These are phyloP conservation scores for Chloropsis hardwickii DNA, from an alignment of 2,113 vertebrate genomes.

Conservation along the genomic window DNA sequence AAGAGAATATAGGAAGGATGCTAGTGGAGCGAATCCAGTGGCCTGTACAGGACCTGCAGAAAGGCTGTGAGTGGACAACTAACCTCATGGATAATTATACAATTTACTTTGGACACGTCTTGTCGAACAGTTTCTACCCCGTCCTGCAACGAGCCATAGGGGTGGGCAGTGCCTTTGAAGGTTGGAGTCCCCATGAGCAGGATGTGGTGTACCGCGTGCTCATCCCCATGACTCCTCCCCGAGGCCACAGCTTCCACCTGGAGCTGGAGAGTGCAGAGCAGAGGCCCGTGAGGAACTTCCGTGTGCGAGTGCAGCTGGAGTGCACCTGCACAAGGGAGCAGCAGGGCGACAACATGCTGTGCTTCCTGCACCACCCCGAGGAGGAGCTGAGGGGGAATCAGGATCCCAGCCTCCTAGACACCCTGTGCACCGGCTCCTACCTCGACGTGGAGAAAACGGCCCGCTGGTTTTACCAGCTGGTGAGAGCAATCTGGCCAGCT, in stretches of 20 bases:
- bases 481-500: too few species aligned
- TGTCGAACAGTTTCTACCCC: background rate
- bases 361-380: background rate
- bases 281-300: background rate
- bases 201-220: background rate
- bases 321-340: background rate
- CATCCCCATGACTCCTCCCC: background rate
- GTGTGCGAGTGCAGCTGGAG: background rate
- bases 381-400: background rate
- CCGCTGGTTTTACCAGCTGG: too few species aligned
- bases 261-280: background rate
- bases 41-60: background rate
- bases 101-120: accelerated
- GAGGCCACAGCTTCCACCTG: background rate
- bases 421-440: too few species aligned
- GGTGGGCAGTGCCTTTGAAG: background rate
- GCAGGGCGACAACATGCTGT: background rate
- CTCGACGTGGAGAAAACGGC: too few species aligned
- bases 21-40: background rate
- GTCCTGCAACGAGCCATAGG: background rate
- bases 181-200: background rate
- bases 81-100: background rate
- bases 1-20: too few species aligned
- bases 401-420: background rate
- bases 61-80: background rate